phyloP scores from a whole-genome alignment of 1,140 invertebrate species.

The Temnothorax nylanderi region DNA sequence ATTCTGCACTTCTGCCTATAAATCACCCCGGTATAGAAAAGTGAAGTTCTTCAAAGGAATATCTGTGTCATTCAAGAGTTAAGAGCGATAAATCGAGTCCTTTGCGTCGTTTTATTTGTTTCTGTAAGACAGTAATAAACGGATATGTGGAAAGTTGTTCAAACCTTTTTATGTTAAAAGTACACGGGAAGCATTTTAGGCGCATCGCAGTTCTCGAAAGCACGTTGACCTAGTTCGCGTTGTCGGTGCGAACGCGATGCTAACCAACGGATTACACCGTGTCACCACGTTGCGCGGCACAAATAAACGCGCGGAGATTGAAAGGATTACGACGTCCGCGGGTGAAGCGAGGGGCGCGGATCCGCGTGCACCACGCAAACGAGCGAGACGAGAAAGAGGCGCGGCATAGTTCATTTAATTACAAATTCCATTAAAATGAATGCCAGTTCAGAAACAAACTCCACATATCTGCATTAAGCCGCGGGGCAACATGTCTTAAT shows the following conservation, averaged over 20 bases:
- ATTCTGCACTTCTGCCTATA: background rate
- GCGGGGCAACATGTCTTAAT: conserved; percentile 85
- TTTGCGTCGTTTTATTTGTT: background rate
- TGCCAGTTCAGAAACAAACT: conserved; percentile 86
- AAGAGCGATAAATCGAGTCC: background rate
- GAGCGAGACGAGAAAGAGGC: conserved; percentile 72
- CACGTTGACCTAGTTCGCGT: conserved; percentile 38
- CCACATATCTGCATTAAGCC: conserved; percentile 85
- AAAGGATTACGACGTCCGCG: conserved; percentile 34
- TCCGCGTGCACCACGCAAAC: conserved; percentile 8
- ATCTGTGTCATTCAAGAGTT: background rate
- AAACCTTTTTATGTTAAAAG: background rate
- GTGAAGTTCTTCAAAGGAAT: background rate
- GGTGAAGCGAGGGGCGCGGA: conserved; percentile 12
- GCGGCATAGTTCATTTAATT: conserved; percentile 84
- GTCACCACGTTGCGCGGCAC: background rate
- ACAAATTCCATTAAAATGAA: conserved; percentile 86
- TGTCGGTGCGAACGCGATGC: background rate
- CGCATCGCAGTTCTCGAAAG: background rate
- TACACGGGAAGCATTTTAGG: background rate
- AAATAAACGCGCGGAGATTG: conserved; percentile 45
- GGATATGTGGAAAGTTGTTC: background rate
- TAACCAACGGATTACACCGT: conserved; percentile 20
- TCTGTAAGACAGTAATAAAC: background rate
- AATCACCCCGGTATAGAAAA: background rate